Percentiles rank a stretch among this genome's conserved stretches.
phyloP scores from a whole-genome alignment of 2,888 invertebrate genomes.

The Eudasyphora cyanicolor region DNA sequence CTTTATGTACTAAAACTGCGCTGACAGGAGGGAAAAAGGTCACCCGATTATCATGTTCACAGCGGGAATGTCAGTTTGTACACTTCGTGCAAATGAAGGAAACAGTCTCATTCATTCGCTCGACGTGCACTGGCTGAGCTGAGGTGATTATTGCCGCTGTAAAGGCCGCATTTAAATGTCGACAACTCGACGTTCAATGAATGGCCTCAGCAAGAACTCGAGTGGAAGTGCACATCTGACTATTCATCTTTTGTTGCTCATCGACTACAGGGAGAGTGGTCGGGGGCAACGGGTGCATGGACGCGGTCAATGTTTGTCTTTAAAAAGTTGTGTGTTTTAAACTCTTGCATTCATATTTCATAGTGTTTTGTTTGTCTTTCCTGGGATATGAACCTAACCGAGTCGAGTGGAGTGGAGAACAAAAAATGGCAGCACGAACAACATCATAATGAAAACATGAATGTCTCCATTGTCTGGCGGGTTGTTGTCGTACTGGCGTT shows the following conservation, averaged over 20 bases:
- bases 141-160: background rate
- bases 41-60: no score
- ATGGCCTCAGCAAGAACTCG: background rate
- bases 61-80: no score
- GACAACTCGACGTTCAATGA: background rate
- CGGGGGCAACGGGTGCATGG: no score
- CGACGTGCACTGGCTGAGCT: background rate
- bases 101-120: background rate
- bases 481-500: background rate
- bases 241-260: background rate
- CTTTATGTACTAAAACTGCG: no score
- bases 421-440: background rate
- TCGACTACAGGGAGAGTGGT: no score
- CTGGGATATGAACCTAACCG: background rate
- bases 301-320: background rate
- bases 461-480: conserved; percentile 5
- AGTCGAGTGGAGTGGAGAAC: no score
- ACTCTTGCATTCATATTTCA: background rate
- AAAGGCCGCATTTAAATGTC: background rate
- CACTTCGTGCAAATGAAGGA: no score
- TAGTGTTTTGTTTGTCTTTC: background rate
- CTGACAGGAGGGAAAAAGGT: no score
- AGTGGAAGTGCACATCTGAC: background rate
- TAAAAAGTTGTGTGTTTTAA: background rate
- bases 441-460: conserved; percentile 7